Base-by-base conservation (phyloP, 2,797 vertebrate species). In the Lindbergichthys nudifrons region DNA sequence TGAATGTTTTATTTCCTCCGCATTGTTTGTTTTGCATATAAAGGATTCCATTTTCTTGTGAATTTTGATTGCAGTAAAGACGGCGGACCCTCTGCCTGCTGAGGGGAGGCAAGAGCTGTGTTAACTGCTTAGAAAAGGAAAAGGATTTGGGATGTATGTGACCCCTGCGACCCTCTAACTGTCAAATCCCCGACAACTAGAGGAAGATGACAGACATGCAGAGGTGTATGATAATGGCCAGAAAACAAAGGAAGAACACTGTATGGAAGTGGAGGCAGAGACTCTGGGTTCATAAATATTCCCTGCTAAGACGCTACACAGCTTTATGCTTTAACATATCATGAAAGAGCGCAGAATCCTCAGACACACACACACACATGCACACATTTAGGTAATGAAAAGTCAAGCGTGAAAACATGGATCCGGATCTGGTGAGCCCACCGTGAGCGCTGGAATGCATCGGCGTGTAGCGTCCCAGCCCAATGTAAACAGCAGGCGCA, bases 21-120 rank as follows among this genome's bases (percentile, higher is more conserved):
- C 92, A 94, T 94, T 94, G 93, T 94, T 94, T 94, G 92, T 92
- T 93, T 92, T 94, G 93, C 90, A 93, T 93, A 93, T 94, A 94
- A 94, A 94, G 92, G 92, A 93, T 93, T 93, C 91, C 81, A 93
- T 94, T 93, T 94, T 93, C 91, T 87, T 88, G 82, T 88, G 92
- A 92, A 93, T 94, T 93, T 90, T 93, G 92, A 94, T 92, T 92
- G 91, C 87, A 71, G 80, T 77, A 80, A 81, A 91, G 87, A 82
- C 82, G 82, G 81, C 46, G 65, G 85, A 88, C 81, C 88, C 87
- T 81, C 81, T 71, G 88, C 83, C 71, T 76, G 76, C 84, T 36
- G 79, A 77, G 74, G 69, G 65, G 79, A 78, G 70, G 75, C 80
- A 65, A 70, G 74, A 64, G 56, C 62, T 16, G 64, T 16, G 73